Evolutionary conservation across 2,113 vertebrate genomes (phyloP).

Genomic region (Crotalus tigris): DNA sequence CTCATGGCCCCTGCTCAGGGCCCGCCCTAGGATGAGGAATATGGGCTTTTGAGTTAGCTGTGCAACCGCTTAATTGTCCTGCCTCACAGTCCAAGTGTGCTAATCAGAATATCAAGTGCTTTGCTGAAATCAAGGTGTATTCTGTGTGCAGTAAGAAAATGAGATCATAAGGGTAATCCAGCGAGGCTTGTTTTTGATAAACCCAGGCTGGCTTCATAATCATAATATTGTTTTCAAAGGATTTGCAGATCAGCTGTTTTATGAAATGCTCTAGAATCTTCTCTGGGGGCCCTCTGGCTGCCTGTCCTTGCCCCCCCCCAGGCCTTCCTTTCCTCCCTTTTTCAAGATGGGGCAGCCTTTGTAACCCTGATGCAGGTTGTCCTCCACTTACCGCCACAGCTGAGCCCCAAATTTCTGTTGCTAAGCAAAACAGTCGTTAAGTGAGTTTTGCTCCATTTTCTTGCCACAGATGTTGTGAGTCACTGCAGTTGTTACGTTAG

Average conservation of each 20-base stretch:
- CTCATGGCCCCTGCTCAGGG: neutral
- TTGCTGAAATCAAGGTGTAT: neutral
- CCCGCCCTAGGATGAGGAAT: neutral
- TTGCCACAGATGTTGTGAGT: neutral
- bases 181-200: neutral
- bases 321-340: neutral
- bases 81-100: neutral
- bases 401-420: neutral
- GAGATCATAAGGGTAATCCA: neutral
- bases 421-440: neutral
- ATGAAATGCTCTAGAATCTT: neutral
- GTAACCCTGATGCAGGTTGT: neutral
- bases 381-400: neutral
- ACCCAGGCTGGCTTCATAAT: neutral
- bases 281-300: neutral
- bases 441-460: neutral
- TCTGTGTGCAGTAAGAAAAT: neutral
- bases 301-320: neutral
- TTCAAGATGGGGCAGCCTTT: neutral
- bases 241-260: neutral
- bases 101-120: neutral
- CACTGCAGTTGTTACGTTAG: neutral
- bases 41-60: neutral
- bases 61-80: neutral
- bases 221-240: neutral